Percentiles rank a stretch among this genome's conserved stretches.
phyloP scores from a whole-genome alignment of 2,113 vertebrate species.

The Corythornis madagascariensis region DNA sequence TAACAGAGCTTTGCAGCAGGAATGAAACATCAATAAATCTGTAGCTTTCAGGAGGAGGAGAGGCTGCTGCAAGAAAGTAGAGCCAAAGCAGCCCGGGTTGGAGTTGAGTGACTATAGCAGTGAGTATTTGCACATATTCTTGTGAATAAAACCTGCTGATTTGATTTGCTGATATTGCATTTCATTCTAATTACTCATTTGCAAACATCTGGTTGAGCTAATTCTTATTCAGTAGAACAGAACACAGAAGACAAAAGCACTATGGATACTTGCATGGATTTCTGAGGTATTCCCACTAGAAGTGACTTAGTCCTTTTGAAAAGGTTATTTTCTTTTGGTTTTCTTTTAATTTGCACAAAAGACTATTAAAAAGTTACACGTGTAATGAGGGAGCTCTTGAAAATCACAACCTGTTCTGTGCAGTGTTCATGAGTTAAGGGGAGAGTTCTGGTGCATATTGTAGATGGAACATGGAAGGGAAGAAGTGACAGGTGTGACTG shows the following conservation, averaged over 20 bases:
- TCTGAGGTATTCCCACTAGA: background rate
- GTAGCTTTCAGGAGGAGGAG: background rate
- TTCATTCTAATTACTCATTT: background rate
- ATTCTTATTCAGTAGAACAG: slow-evolving; percentile 26
- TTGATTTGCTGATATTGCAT: slow-evolving; percentile 11
- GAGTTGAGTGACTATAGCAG: background rate
- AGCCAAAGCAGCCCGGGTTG: background rate
- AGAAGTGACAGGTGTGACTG: background rate
- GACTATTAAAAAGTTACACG: background rate
- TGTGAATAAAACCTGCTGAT: slow-evolving; percentile 20
- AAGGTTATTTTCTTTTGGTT: background rate
- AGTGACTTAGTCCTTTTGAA: background rate
- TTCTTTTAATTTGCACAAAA: background rate
- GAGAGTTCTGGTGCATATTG: background rate
- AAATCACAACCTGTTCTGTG: background rate
- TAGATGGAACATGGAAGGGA: background rate
- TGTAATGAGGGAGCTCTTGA: background rate
- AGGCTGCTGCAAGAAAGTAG: background rate
- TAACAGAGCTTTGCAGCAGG: background rate
- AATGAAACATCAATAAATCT: background rate
- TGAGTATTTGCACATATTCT: background rate
- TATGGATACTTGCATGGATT: background rate
- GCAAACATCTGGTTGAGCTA: background rate
- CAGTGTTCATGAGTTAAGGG: background rate
- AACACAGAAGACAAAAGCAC: background rate